phyloP scores from a whole-genome alignment of 2,888 invertebrate genomes.

The Argyra leucocephala region DNA sequence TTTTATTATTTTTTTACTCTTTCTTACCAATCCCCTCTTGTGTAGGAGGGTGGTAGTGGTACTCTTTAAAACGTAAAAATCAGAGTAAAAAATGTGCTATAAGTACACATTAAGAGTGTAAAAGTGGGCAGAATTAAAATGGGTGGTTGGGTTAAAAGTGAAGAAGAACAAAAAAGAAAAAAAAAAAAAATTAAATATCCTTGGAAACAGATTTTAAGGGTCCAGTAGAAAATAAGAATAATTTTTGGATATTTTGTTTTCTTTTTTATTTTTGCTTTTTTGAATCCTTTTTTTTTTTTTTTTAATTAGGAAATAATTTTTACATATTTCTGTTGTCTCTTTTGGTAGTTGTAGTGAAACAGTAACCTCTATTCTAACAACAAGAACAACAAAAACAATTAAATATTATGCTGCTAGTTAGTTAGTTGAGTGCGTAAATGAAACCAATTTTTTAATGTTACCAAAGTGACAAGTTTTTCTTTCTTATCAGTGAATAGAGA shows the following conservation, averaged over 20 bases:
- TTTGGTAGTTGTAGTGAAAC: too few relatives aligned
- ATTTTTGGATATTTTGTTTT: background rate
- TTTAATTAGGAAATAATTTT: constrained; percentile 6
- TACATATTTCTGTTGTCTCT: background rate
- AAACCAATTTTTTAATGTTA: background rate
- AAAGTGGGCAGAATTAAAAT: too few relatives aligned
- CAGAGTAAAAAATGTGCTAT: too few relatives aligned
- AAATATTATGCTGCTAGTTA: too few relatives aligned
- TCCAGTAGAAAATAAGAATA: background rate
- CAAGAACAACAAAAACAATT: too few relatives aligned
- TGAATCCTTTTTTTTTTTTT: background rate
- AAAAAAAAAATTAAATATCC: background rate
- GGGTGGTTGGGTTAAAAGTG: background rate
- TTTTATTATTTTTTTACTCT: too few relatives aligned
- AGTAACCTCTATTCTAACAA: too few relatives aligned
- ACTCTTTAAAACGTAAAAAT: background rate
- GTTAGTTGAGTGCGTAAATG: background rate
- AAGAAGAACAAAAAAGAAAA: background rate
- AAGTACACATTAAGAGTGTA: background rate
- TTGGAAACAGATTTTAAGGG: constrained; percentile 6
- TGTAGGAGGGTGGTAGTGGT: too few relatives aligned
- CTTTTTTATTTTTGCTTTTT: background rate
- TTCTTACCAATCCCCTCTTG: too few relatives aligned
- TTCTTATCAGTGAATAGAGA: background rate
- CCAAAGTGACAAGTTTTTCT: background rate